Base-by-base conservation (phyloP, 2,113 vertebrate species). In the Lamprologus lemairii region DNA sequence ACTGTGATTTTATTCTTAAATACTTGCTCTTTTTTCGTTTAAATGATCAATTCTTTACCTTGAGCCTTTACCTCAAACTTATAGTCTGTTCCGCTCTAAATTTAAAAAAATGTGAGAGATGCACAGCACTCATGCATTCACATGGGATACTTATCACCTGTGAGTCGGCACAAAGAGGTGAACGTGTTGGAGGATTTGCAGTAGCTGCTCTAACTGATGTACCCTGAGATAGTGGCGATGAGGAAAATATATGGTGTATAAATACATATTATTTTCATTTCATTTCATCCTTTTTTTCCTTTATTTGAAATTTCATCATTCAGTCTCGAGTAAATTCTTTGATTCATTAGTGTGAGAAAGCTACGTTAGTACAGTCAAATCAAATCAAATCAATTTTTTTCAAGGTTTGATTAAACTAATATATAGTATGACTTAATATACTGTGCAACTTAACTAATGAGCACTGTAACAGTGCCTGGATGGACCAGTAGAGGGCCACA, bases 401-500 rank as follows among this genome's bases (percentile, higher is more conserved):
- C 2, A 14, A 42, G 35, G 13, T 60, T 81, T 13, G 83, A 51
- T 51, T 78, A 28, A 33, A 78, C 23, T 31, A 81, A 55, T 28
- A 14, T 16, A 5, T 4, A 26, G 26, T 17, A 28, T 9, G 5
- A 75, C 13, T 7, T 78, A 65, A 53, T 37, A 37, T 5, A 73
- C 5, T 55, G 5, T n/a, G 33, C 8, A 19, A 68, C n/a, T 9
- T 78, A 31, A 87, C 16, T 53, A 49, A 16, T 65, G 47, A 57
- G 37, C n/a, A 86, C 12, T 71, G 65, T 78, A 81, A 73, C 73
- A 89, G 53, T 92, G 78, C 89, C 79, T 40, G 47, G 7, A 58
- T 75, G 26, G 51, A 84, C 92, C 93, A 95, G 88, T 82, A 94
- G 93, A 93, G 93, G 93, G 93, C 89, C 75, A 86, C 84, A 88